Percentiles rank a stretch among this genome's conserved stretches.
These are phyloP conservation scores for Andrena cerasifolii DNA, from an alignment of 1,140 invertebrate species.

Conservation along the genomic window DNA sequence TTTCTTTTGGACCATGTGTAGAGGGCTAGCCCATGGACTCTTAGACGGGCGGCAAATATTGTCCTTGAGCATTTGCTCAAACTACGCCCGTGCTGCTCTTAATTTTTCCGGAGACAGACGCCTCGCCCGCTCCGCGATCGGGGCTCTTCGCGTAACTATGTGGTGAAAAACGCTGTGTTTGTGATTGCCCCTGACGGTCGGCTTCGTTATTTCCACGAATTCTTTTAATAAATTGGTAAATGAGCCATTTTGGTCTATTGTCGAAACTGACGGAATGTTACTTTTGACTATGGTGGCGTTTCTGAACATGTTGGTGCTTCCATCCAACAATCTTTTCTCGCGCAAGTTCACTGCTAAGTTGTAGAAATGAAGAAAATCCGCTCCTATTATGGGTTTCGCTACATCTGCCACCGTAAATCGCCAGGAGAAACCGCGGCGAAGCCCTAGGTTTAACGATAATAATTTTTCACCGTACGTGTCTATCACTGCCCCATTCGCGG, in stretches of 20 bases:
- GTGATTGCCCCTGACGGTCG: not conserved
- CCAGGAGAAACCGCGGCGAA: constrained; percentile 67
- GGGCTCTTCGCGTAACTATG: not conserved
- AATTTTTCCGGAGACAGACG: not conserved
- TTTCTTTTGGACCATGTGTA: constrained; percentile 32
- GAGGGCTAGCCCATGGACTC: constrained; percentile 22
- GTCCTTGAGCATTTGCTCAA: not conserved
- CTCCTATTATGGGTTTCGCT: constrained; percentile 72
- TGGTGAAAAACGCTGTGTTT: not conserved
- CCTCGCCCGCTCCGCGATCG: not conserved
- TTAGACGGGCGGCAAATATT: constrained; percentile 2
- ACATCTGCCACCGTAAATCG: constrained; percentile 73
- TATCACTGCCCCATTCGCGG: constrained; percentile 59
- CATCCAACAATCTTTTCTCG: constrained; percentile 64
- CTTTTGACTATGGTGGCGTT: not conserved
- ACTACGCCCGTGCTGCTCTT: not conserved
- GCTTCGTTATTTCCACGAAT: not conserved
- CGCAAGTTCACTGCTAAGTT: constrained; percentile 71
- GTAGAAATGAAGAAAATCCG: constrained; percentile 73
- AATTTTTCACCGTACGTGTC: constrained; percentile 68
- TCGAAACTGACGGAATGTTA: not conserved
- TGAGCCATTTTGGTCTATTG: not conserved
- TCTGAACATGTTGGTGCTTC: constrained; percentile 27
- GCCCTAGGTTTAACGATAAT: constrained; percentile 66
- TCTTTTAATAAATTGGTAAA: not conserved